Conservation (phyloP, 2,888 invertebrate genomes). For the Rhabditoides inermis region DNA sequence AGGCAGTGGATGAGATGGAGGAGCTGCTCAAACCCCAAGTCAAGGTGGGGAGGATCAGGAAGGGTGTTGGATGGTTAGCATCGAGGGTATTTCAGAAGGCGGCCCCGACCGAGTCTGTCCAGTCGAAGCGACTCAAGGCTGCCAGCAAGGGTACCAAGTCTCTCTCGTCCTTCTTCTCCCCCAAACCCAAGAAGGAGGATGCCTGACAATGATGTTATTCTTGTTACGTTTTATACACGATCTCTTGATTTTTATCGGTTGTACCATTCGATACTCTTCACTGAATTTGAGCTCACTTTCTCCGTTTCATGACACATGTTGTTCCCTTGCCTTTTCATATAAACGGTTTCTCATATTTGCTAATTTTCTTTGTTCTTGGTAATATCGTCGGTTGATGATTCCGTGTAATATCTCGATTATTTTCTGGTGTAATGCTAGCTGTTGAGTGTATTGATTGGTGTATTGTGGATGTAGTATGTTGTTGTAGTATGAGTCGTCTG, state of each 20-base stretch:
- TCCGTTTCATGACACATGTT: neutral
- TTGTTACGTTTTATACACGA: too few relatives aligned
- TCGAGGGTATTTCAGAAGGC: constrained; percentile 14
- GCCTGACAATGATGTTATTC: too few relatives aligned
- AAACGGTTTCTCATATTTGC: too few relatives aligned
- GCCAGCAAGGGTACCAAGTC: constrained; percentile 41
- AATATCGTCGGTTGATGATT: too few relatives aligned
- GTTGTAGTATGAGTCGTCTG: constrained; percentile 16
- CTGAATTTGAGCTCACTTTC: constrained; percentile 1
- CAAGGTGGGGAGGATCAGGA: neutral
- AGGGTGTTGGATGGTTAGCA: too few relatives aligned
- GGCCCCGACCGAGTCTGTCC: constrained; percentile 19
- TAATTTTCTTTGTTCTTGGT: too few relatives aligned
- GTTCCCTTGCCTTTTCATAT: neutral
- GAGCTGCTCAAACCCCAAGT: neutral
- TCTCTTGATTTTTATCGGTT: constrained; percentile 1
- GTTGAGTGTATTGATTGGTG: too few relatives aligned
- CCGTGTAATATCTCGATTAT: too few relatives aligned
- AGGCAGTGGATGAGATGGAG: constrained; percentile 4
- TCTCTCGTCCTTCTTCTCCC: constrained; percentile 31
- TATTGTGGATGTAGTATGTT: too few relatives aligned
- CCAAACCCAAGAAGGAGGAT: constrained; percentile 19
- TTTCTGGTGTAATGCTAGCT: too few relatives aligned
- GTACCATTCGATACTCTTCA: neutral
- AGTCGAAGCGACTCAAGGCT: constrained; percentile 30